Evolutionary conservation across 1,140 invertebrate species (phyloP).

Genomic region (Phymastichus coffea): DNA sequence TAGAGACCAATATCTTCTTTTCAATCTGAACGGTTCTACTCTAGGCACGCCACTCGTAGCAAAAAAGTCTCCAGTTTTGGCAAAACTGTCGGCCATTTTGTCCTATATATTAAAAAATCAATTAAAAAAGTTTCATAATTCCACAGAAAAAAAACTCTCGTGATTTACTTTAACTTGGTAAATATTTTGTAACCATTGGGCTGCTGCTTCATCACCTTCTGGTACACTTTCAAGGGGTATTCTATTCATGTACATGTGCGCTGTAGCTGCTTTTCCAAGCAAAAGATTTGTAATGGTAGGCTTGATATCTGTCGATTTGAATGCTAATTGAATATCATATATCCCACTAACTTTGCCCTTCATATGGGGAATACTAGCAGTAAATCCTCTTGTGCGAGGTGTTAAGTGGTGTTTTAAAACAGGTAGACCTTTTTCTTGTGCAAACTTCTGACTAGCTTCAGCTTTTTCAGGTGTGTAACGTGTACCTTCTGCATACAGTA

Average conservation of each 20-base stretch:
- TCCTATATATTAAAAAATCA: constrained; percentile 59
- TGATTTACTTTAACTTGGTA: constrained; percentile 75
- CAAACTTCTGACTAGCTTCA: constrained; percentile 83
- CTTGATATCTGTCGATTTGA: constrained; percentile 66
- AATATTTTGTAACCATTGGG: constrained; percentile 78
- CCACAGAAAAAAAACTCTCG: neutral
- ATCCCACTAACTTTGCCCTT: constrained; percentile 78
- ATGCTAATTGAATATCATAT: constrained; percentile 82
- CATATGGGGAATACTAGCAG: constrained; percentile 70
- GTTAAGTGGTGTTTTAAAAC: constrained; percentile 86
- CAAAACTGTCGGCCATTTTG: constrained; percentile 77
- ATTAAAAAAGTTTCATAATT: too few relatives aligned
- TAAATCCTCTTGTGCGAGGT: constrained; percentile 92
- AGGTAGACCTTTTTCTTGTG: constrained; percentile 80
- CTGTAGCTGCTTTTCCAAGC: constrained; percentile 72
- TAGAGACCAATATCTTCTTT: constrained; percentile 66
- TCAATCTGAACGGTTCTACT: constrained; percentile 59
- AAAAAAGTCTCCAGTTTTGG: constrained; percentile 82
- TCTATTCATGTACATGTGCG: constrained; percentile 78
- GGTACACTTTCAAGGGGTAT: constrained; percentile 82
- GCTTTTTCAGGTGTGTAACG: constrained; percentile 87
- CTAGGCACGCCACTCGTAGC: constrained; percentile 68
- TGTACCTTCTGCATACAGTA: constrained; percentile 94
- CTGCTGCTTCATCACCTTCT: constrained; percentile 72
- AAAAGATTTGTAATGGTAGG: constrained; percentile 82